Base-by-base conservation (phyloP, 2,113 vertebrate genomes). In the Siphamia tubifer region DNA sequence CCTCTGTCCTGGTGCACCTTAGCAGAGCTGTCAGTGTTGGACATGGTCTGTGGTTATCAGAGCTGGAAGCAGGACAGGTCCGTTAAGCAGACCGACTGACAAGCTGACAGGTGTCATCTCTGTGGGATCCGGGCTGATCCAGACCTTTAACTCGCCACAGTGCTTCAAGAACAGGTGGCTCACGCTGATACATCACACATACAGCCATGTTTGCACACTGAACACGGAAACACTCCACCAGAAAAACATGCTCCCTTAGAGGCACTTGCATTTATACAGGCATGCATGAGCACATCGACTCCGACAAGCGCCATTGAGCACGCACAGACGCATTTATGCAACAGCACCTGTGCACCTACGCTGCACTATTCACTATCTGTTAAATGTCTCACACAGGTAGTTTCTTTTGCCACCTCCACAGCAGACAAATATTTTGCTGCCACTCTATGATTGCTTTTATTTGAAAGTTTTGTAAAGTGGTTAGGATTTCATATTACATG, bases 41-140 rank as follows among this genome's bases (percentile, higher is more conserved):
- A 81, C 74, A 52, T 68, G 54, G 67, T 75, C 67, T 56, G 61
- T 60, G 62, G 74, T 72, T 61, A 78, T 66, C 70, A 49, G 67
- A 3, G 62, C 43, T 61, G 56, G 64, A 40, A 66, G 74, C 44
- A 19, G 73, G 66, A 65, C 58, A 57, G 82, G 71, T 73, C 55
- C 12, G 82, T 58, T 51, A 36, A 39, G 61, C 76, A 77, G 76
- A 77, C 30, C 62, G 76, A 38, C 68, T 64, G 83, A 82, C 75
- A 63, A 60, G 79, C 68, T 74, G 83, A 82, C 83, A 86, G 83
- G 66, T 83, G 83, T 86, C 80, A 68, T 23, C 80, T 58, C 80
- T 7, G 5, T 57, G 3, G 68, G 83, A 64, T 56, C 17, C 61
- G 48, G 51, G 36, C 65, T 45, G 44, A 76, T 73, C 62, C 76